Conservation (phyloP, 1,140 invertebrate species). For the Atopsyche davidsoni region DNA sequence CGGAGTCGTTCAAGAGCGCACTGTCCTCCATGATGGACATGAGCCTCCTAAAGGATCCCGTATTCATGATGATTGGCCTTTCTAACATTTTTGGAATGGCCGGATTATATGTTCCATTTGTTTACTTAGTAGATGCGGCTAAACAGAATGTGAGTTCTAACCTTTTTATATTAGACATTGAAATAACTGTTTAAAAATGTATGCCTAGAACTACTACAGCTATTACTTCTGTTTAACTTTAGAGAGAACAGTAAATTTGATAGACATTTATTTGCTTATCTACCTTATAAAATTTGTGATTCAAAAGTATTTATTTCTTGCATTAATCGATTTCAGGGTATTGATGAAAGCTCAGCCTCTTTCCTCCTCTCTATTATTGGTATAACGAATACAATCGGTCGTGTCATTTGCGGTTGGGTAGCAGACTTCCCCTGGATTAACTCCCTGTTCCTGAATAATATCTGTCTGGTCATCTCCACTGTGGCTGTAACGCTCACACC, state of each 20-base stretch:
- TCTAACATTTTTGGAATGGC: slow-evolving; percentile 90
- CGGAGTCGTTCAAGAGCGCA: slow-evolving; percentile 74
- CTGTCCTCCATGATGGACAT: slow-evolving; percentile 91
- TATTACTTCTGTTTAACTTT: neutral
- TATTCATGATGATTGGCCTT: slow-evolving; percentile 88
- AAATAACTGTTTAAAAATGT: too few species aligned
- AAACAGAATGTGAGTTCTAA: slow-evolving; percentile 58
- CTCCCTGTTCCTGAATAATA: slow-evolving; percentile 88
- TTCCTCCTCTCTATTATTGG: slow-evolving; percentile 92
- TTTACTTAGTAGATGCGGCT: slow-evolving; percentile 85
- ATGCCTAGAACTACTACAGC: neutral
- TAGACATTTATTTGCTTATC: slow-evolving; percentile 1
- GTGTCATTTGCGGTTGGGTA: slow-evolving; percentile 80
- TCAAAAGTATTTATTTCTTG: slow-evolving; percentile 11
- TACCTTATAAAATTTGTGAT: neutral
- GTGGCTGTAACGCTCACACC: slow-evolving; percentile 79
- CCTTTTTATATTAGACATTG: too few species aligned
- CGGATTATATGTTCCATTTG: slow-evolving; percentile 92
- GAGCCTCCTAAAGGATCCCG: slow-evolving; percentile 80
- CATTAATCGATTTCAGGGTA: slow-evolving; percentile 64
- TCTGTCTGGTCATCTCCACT: slow-evolving; percentile 86
- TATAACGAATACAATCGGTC: slow-evolving; percentile 88
- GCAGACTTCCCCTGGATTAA: slow-evolving; percentile 83
- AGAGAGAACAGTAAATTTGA: too few species aligned
- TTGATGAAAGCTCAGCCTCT: slow-evolving; percentile 69